Conservation (phyloP, 2,797 vertebrate genomes). For the Hydrophis major region DNA sequence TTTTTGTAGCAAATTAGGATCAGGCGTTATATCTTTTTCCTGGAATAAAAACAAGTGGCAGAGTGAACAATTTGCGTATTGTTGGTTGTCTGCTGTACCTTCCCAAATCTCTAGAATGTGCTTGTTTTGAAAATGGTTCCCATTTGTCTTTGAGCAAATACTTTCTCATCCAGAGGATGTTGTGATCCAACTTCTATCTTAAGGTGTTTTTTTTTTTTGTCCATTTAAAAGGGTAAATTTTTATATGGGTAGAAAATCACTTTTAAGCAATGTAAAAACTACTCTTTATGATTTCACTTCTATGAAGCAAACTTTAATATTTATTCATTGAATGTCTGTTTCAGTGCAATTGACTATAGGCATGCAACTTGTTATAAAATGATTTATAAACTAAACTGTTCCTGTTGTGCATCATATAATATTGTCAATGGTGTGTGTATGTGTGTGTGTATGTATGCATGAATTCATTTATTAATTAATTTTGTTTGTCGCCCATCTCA, state of each 20-base stretch:
- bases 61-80: conserved; percentile 11
- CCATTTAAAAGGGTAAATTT: background rate
- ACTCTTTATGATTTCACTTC: background rate
- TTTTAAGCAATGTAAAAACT: background rate
- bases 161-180: background rate
- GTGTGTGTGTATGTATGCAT: background rate
- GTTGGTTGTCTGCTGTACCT: conserved; percentile 2
- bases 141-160: background rate
- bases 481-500: background rate
- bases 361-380: background rate
- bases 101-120: background rate
- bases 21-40: conserved; percentile 96
- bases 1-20: conserved; percentile 90
- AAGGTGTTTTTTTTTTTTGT: background rate
- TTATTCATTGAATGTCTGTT: background rate
- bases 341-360: background rate
- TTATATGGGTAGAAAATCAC: background rate
- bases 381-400: background rate
- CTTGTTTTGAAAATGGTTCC: conserved; percentile 11
- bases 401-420: background rate
- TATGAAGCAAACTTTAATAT: conserved; percentile 17
- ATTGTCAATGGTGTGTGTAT: background rate
- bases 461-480: background rate
- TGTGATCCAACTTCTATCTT: background rate
- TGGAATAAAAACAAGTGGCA: conserved; percentile 55